Conservation (phyloP, 23 tunicate species). For the Botrylloides violaceus region DNA sequence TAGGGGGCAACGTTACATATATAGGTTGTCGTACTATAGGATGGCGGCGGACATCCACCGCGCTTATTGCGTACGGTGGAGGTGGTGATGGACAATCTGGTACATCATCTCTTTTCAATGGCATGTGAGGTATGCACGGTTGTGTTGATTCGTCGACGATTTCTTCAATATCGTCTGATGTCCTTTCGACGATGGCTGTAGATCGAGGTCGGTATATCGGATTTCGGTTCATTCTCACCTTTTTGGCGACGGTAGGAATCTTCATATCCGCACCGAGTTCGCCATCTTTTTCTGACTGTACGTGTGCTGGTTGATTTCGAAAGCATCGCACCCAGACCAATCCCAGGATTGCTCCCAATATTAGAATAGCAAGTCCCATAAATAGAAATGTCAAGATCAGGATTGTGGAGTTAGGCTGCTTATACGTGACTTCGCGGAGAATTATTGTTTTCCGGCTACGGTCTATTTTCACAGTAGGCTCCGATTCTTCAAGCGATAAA, state of each 20-base stretch:
- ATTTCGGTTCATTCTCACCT: not conserved
- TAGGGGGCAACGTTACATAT: slow-evolving; percentile 19
- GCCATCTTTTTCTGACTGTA: not conserved
- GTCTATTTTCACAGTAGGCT: not conserved
- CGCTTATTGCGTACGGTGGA: slow-evolving; percentile 18
- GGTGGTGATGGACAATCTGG: slow-evolving; percentile 24
- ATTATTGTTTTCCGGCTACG: not conserved
- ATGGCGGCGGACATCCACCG: not conserved
- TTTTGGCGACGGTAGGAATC: not conserved
- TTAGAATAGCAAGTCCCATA: slow-evolving; percentile 10
- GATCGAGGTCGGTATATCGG: not conserved
- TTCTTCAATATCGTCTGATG: slow-evolving; percentile 5
- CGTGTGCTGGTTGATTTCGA: not conserved
- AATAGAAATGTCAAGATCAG: slow-evolving; percentile 14
- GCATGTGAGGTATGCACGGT: not conserved
- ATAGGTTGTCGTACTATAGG: slow-evolving; percentile 4
- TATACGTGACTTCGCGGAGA: slow-evolving; percentile 9
- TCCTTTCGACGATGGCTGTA: not conserved
- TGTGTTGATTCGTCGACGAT: not conserved
- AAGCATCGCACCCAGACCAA: slow-evolving; percentile 23
- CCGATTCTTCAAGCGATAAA: not conserved
- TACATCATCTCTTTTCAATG: not conserved
- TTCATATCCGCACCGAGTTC: not conserved
- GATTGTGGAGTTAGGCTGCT: not conserved
- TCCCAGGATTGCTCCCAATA: slow-evolving; percentile 7